Evolutionary conservation across 2,888 invertebrate genomes (phyloP), one percentile per base, ranked within the genome.

Genomic region (Lathronympha strigana): DNA sequence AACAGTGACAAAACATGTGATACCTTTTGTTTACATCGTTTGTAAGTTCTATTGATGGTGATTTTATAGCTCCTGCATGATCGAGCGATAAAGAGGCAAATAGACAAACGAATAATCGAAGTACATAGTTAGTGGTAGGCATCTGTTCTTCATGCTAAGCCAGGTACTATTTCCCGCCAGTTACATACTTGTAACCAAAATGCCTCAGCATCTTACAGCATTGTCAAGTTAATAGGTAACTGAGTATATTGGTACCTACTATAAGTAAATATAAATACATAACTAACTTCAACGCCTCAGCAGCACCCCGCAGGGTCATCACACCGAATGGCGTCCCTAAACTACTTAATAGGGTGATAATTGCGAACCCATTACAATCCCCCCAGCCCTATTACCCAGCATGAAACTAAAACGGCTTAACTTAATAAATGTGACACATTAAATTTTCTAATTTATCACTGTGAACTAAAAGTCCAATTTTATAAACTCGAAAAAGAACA

Each of bases 311-410:
- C 79, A 69, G 79, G 77, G 69, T 73, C 74, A 73, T 76, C 76
- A 70, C 74, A 74, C 73, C 72, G 74, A 77, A 82, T 79, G 72
- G 78, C 75, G 77, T 77, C 76, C 81, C 84, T 77, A 79, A 88
- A 90, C 88, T 88, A 86, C 84, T 89, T 89, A 90, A 90, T 90
- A 87, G 87, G 83, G 86, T 79, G 88, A 90, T 90, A 90, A 90
- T 90, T 90, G 87, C 74, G 76, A 67, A 74, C 78, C 84, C 78
- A 87, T 88, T 84, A 84, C 78, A 60, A 57, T 68, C 77, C 67
- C 60, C 60, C 69, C 68, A 64, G 71, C 71, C 61, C 67, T 64
- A 76, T 70, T 67, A 69, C 69, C 63, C 11, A 63, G 15, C 6
- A 11, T 28, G 28, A n/a, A n/a, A 19, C 49, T 11, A 55, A 49